Base-by-base conservation (phyloP, 2,888 invertebrate species). In the Himalopsyche anomala region DNA sequence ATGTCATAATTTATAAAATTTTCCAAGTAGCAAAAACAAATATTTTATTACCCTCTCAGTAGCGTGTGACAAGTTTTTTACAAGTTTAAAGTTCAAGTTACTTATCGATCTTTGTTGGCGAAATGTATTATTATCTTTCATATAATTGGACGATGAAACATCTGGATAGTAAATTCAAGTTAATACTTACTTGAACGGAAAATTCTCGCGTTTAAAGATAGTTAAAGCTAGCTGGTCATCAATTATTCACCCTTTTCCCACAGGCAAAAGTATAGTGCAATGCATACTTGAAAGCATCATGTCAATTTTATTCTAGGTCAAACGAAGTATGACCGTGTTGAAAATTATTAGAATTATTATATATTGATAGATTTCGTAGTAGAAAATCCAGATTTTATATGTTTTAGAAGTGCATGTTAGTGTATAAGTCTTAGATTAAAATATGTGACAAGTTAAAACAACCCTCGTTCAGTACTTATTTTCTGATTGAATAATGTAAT, bases 221-320 rank as follows among this genome's bases (percentile, higher is more conserved):
- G 19, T 19, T 19, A 62, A 62, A 11, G 62, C 62, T 11, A 28
- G n/a, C 19, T 62, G 28, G n/a, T 9, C 4, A 62, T 62, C 62
- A 62, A 62, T 62, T 62, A 62, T 62, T 62, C 62, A 62, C 2
- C 9, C 9, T 2, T 62, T 62, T 62, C 6, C 62, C 62, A 62
- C 62, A 19, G 15, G 62, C 62, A 19, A 62, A 19, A 28, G 62
- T 62, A 62, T 62, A 62, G 62, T 62, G 62, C 62, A 62, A 62
- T 11, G 3, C 19, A 19, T 62, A 62, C 62, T 19, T 62, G 19
- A 62, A 62, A 62, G 62, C 56, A 56, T 19, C 1, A 62, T 62
- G 19, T n/a, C 19, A 62, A 9, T 62, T 56, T 62, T 9, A 19
- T 62, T 62, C 28, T 62, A 19, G 62, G 62, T 62, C 62, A 62